Conservation (phyloP, 1,140 invertebrate genomes). For the Microplitis mediator region DNA sequence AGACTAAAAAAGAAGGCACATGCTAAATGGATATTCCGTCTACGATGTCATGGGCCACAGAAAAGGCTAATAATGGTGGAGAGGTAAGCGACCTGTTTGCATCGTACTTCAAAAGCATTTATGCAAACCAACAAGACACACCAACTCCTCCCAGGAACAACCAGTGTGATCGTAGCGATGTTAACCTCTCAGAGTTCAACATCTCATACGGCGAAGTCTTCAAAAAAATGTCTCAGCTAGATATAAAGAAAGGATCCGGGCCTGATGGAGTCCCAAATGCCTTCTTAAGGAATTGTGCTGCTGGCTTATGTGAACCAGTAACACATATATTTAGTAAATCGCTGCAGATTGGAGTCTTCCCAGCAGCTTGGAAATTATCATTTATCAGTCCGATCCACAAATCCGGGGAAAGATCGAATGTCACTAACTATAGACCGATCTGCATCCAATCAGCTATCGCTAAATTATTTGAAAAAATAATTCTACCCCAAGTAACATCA, state of each 20-base stretch:
- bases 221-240: not conserved
- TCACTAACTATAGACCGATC: not conserved
- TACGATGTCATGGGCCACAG: not conserved
- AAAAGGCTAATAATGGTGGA: not conserved
- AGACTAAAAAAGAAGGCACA: not conserved
- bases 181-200: not conserved
- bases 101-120: not conserved
- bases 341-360: not conserved
- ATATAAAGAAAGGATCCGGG: not conserved
- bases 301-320: not conserved
- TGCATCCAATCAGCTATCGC: no score
- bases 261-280: not conserved
- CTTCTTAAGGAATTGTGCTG: not conserved
- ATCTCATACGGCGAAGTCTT: not conserved
- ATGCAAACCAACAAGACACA: not conserved
- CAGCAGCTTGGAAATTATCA: not conserved
- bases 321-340: not conserved
- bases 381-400: not conserved
- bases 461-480: no score
- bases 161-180: not conserved
- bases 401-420: not conserved
- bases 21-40: not conserved
- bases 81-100: not conserved
- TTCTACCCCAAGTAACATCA: no score
- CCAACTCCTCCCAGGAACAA: not conserved